Evolutionary conservation across 37 sponge, comb jelly and placozoan genomes (phyloP), one percentile per base, ranked within the genome.

Genomic region (Diacarnus erythraeanus): DNA sequence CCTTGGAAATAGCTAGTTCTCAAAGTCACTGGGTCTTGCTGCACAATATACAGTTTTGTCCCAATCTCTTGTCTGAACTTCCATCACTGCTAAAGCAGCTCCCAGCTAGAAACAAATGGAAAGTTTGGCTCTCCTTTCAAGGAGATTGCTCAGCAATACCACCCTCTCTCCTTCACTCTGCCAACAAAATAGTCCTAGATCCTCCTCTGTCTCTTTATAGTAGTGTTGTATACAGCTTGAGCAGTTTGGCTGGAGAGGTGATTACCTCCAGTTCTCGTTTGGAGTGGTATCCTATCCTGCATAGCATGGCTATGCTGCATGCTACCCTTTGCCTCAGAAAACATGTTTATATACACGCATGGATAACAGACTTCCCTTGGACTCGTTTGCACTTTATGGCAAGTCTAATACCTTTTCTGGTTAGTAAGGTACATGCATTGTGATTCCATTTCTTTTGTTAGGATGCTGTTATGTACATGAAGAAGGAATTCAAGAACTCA

Each of bases 271-370:
- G 86, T 35, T 60, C 80, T 6, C 68, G 89, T 3, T 65, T 37
- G 23, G 95, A 94, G 77, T 94, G 92, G 92, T 77, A 88, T 0
- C 95, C 95, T 21, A 65, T 88, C 33, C 72, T 94, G 40, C 95
- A 94, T 77, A 71, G 69, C 59, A 42, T 84, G 54, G 39, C 77
- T 41, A 31, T 91, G 74, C 76, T 94, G 41, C 91, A 91, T 59
- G 75, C 81, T 59, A 37, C 75, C 4, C 59, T 91, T 15, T 38
- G 78, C 39, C 74, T 80, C 29, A 73, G 95, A 26, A 54, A 38
- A 27, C 41, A 76, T 4, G 31, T 80, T 21, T 78, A 80, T 35
- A 31, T 64, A 20, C 44, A 72, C 23, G 71, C 86, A 0, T 93
- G 80, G 79, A 38, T 37, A 6, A 22, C 64, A 20, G 22, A 72